Evolutionary conservation across 2,113 vertebrate genomes (phyloP).

Genomic region (Mixornis gularis): DNA sequence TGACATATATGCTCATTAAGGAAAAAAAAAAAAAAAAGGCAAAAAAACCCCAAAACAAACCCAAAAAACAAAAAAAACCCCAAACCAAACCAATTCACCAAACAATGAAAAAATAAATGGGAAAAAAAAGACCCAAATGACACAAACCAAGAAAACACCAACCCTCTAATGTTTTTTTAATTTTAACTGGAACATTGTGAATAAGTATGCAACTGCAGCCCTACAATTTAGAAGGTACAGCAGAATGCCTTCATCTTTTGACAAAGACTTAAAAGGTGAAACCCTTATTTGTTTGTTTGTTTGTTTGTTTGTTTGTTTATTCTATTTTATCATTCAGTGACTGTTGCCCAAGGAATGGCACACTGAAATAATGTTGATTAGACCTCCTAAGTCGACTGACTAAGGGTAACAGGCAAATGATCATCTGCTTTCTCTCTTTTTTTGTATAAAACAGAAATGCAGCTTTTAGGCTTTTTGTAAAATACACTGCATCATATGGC

Average conservation of each 20-base stretch:
- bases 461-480: neutral
- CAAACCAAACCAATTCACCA: accelerated
- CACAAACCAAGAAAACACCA: neutral
- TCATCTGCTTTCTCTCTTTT: neutral
- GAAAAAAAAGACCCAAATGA: too few species aligned
- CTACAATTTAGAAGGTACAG: neutral
- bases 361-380: neutral
- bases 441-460: neutral
- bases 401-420: neutral
- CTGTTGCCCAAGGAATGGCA: neutral
- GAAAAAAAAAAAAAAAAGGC: too few species aligned
- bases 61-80: accelerated
- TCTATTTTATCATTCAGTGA: neutral
- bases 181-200: neutral
- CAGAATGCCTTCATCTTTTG: neutral
- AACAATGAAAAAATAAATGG: neutral
- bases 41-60: accelerated
- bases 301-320: neutral
- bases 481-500: neutral
- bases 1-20: neutral
- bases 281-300: neutral
- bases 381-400: neutral
- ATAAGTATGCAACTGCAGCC: neutral
- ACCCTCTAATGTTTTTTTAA: neutral
- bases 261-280: neutral